These are phyloP conservation scores for Charanyca ferruginea DNA, from an alignment of 2,888 invertebrate species.

Conservation along the genomic window DNA sequence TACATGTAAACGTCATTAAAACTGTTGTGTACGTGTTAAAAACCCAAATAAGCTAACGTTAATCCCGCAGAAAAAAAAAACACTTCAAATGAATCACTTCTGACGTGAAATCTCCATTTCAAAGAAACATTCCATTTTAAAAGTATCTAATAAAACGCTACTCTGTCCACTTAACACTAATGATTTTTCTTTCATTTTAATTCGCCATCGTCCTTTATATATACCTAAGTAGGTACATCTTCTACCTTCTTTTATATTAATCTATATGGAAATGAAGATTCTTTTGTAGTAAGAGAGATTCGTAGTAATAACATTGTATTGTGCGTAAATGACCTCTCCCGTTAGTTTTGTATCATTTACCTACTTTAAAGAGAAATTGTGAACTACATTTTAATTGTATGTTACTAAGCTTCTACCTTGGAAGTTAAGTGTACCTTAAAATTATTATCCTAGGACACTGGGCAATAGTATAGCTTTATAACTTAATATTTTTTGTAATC, in stretches of 20 bases:
- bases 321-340: conserved; percentile 25
- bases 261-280: conserved; percentile 18
- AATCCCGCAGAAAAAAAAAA: conserved; percentile 21
- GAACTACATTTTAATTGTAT: conserved; percentile 10
- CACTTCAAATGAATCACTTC: conserved; percentile 25
- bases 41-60: background rate
- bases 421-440: no score
- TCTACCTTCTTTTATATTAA: no score
- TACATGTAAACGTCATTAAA: conserved; percentile 1
- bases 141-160: conserved; percentile 24
- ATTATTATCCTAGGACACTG: no score
- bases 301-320: conserved; percentile 10
- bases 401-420: background rate
- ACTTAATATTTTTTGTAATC: no score
- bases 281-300: conserved; percentile 19
- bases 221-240: no score
- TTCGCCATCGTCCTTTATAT: background rate
- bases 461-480: no score
- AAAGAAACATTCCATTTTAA: conserved; percentile 40
- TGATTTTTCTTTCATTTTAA: conserved; percentile 23
- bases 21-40: conserved; percentile 15
- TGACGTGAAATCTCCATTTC: conserved; percentile 37
- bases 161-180: conserved; percentile 17
- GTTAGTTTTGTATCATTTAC: conserved; percentile 29
- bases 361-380: conserved; percentile 24